phyloP scores from a whole-genome alignment of 2,113 vertebrate species.

The Indri indri region DNA sequence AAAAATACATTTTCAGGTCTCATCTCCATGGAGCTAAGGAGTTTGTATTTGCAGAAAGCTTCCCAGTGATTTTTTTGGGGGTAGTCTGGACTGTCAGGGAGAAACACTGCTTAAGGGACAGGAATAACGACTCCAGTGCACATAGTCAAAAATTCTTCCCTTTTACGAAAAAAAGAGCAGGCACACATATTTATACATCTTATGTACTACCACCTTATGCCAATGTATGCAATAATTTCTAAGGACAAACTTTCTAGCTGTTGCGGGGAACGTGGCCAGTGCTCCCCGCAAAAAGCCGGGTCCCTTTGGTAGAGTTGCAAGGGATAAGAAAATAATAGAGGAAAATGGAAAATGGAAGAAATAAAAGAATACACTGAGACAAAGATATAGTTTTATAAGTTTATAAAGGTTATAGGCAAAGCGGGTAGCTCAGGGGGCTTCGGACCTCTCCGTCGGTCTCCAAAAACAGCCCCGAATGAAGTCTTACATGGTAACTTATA shows the following conservation, averaged over 20 bases:
- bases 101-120: not conserved
- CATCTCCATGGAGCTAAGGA: not conserved
- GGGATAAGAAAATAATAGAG: too few species aligned
- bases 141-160: not conserved
- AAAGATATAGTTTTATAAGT: too few species aligned
- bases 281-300: too few species aligned
- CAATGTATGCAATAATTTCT: not conserved
- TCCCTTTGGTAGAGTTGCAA: too few species aligned
- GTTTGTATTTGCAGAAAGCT: not conserved
- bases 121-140: not conserved
- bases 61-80: not conserved
- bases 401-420: too few species aligned
- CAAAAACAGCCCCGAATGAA: too few species aligned
- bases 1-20: not conserved
- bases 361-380: too few species aligned
- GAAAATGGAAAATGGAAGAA: too few species aligned
- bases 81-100: not conserved
- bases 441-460: too few species aligned
- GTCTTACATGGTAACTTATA: too few species aligned
- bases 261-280: too few species aligned
- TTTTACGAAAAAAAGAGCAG: not conserved
- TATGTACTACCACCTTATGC: not conserved
- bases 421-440: too few species aligned
- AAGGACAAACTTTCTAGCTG: not conserved
- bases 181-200: not conserved